Conservation (phyloP, 1,140 invertebrate species). For the Dinothrombium tinctorium region DNA sequence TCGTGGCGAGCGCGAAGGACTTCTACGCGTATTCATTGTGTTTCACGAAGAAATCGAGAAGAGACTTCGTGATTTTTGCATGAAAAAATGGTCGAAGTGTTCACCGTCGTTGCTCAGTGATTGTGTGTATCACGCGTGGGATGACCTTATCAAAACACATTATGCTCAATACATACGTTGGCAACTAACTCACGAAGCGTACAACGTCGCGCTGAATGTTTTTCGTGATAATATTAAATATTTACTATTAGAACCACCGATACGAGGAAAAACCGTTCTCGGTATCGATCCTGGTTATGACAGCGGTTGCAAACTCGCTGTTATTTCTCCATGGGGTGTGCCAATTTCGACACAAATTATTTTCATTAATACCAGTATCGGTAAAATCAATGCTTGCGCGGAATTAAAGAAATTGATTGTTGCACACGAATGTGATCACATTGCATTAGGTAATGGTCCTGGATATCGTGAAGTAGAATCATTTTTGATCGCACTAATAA, state of each 20-base stretch:
- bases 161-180: not conserved
- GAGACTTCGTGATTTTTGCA: too few relatives aligned
- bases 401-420: too few relatives aligned
- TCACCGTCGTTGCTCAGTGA: too few relatives aligned
- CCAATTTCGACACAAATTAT: not conserved
- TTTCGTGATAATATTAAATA: constrained; percentile 62
- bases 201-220: constrained; percentile 52
- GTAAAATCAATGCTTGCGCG: not conserved
- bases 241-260: constrained; percentile 45
- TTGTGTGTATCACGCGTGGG: too few relatives aligned
- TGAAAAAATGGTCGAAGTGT: too few relatives aligned
- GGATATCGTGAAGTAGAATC: too few relatives aligned
- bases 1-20: too few relatives aligned
- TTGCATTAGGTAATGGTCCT: too few relatives aligned
- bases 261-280: constrained; percentile 49
- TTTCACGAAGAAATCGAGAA: too few relatives aligned
- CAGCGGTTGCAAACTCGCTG: constrained; percentile 59
- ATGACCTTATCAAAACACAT: not conserved
- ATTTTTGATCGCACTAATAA: too few relatives aligned
- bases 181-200: constrained; percentile 45
- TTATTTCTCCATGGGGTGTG: constrained; percentile 30
- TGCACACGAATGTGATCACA: too few relatives aligned
- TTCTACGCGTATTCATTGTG: too few relatives aligned
- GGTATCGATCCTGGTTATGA: constrained; percentile 64
- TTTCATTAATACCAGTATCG: not conserved